Base-by-base conservation (phyloP, 2,888 invertebrate genomes). In the Synanthedon tipuliformis region DNA sequence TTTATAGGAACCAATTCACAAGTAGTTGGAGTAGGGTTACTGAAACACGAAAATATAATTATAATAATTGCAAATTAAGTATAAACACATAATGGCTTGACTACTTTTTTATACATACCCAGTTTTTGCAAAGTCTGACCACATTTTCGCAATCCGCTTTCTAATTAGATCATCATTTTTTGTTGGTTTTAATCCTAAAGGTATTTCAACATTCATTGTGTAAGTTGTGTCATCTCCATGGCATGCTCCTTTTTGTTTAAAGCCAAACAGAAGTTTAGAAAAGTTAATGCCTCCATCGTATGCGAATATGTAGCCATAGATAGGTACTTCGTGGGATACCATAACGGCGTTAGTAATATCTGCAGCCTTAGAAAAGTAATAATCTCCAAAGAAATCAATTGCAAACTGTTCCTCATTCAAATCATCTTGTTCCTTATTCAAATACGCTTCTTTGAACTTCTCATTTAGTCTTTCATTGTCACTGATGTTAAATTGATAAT, bases 141-240 rank as follows among this genome's bases (percentile, higher is more conserved):
- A 91, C 73, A 91, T 72, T 16, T 77, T 68, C n/a, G 86, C 77
- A 63, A 91, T 72, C 23, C 79, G 75, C 18, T 82, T 70, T 4
- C 85, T 73, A 10, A 89, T 76, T 18, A 77, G 54, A 56, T 62
- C 65, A 59, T 84, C 86, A 4, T 67, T 70, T 27, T 73, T 66
- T n/a, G 70, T 65, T 8, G 75, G 56, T 41, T 71, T 59, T 4
- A 63, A 66, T 0, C 63, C 64, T n/a, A 11, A 13, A 1, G 83
- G 58, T 16, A 69, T 58, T 3, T 61, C 57, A 50, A 64, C 66
- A 54, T 86, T 89, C 34, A 91, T 84, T 1, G 92, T 55, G 59
- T 91, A 91, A 11, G 88, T 88, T 0, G 89, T 70, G 0, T 92
- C 92, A 58, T 92, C 92, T 0, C 81, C 89, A 63, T 92, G 92